phyloP scores from a whole-genome alignment of 2,797 vertebrate genomes.

The Platalea minor region DNA sequence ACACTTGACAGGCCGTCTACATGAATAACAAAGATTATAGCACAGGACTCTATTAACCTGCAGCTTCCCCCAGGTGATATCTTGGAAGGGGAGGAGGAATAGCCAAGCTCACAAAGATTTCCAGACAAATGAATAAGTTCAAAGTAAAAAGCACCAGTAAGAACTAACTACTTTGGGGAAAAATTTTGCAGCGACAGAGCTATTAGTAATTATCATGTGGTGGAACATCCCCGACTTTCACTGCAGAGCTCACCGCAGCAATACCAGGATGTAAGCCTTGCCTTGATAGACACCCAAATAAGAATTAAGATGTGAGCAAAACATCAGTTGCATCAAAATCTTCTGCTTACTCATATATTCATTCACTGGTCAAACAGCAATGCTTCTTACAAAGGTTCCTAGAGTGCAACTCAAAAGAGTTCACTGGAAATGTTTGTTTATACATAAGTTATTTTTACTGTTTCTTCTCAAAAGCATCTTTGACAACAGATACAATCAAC shows the following conservation, averaged over 20 bases:
- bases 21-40: not conserved
- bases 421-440: not conserved
- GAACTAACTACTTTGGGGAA: not conserved
- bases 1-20: not conserved
- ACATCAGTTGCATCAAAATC: not conserved
- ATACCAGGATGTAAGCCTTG: not conserved
- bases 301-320: not conserved
- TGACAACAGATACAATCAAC: not conserved
- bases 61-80: not conserved
- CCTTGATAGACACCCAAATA: not conserved
- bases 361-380: not conserved
- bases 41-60: not conserved
- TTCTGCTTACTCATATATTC: not conserved
- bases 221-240: not conserved
- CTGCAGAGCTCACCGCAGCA: not conserved
- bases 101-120: not conserved
- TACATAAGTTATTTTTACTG: not conserved
- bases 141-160: not conserved
- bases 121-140: not conserved
- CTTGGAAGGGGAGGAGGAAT: not conserved
- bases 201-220: not conserved
- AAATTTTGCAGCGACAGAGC: not conserved
- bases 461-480: not conserved
- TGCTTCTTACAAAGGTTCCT: not conserved
- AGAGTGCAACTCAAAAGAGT: not conserved